Evolutionary conservation across 2,113 vertebrate genomes (phyloP).

Genomic region (Pedetes capensis): DNA sequence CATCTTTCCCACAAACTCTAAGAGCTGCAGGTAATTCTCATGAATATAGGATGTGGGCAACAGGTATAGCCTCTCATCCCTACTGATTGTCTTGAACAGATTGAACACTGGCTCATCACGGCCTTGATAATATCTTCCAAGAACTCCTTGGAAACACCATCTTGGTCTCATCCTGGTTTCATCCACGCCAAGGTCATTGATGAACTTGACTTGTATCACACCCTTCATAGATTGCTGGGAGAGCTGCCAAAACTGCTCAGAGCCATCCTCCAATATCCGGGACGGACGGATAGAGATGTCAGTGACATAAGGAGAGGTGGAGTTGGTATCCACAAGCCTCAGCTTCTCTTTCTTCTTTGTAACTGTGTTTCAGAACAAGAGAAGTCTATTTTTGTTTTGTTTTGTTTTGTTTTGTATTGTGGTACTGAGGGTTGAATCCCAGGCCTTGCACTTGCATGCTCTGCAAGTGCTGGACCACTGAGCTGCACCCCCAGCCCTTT

Average conservation of each 20-base stretch:
- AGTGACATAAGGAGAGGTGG: no score
- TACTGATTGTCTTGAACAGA: slow-evolving; percentile 98
- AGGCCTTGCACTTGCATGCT: no score
- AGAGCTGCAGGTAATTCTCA: slow-evolving; percentile 97
- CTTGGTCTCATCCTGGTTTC: slow-evolving; percentile 98
- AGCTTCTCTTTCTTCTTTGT: no score
- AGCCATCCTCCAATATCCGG: no score
- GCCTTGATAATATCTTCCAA: slow-evolving; percentile 99
- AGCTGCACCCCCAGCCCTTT: no score
- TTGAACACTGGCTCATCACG: slow-evolving; percentile 98
- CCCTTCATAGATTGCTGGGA: slow-evolving; percentile 97
- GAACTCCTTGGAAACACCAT: slow-evolving; percentile 99
- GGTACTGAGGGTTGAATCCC: no score
- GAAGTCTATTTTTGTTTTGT: no score
- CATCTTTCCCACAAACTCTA: slow-evolving; percentile 99
- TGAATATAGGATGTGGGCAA: slow-evolving; percentile 98
- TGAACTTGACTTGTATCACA: slow-evolving; percentile 98
- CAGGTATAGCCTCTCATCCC: slow-evolving; percentile 95
- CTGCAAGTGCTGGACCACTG: no score
- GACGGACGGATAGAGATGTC: no score
- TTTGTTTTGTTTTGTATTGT: no score
- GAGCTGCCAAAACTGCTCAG: slow-evolving; percentile 95
- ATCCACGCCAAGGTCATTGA: slow-evolving; percentile 96
- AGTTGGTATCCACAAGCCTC: no score
- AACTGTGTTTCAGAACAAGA: no score